A percentile compares a stretch with the other conserved stretches of the same genome.
Conservation (phyloP, 2,797 vertebrate species). For the Synanceia verrucosa region DNA sequence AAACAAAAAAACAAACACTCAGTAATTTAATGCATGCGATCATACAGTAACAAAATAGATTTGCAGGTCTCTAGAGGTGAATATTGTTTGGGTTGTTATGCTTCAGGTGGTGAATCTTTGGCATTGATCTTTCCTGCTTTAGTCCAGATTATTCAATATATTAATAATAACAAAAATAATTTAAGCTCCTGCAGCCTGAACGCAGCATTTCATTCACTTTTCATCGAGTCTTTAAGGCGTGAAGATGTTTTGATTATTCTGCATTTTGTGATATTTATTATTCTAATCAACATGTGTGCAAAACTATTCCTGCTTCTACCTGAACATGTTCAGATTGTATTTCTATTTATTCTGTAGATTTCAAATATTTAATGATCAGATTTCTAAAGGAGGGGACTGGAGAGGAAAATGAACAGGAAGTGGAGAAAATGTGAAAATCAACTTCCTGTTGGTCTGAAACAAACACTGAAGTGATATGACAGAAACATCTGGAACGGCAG, state of each 20-base stretch:
- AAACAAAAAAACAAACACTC: too few relatives aligned
- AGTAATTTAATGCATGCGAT: too few relatives aligned
- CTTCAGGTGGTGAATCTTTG: conserved; percentile 24
- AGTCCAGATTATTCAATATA: too few relatives aligned
- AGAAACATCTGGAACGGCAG: conserved; percentile 42
- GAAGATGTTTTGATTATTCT: not conserved
- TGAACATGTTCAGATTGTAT: conserved; percentile 1
- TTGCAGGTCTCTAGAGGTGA: too few relatives aligned
- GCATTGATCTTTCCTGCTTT: not conserved
- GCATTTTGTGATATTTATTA: conserved; percentile 1
- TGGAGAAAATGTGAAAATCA: not conserved
- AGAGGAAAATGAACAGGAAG: not conserved
- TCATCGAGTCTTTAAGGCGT: not conserved
- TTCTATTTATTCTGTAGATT: not conserved
- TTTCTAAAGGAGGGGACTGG: not conserved
- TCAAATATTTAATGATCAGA: not conserved
- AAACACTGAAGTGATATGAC: not conserved
- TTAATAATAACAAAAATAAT: not conserved
- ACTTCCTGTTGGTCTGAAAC: not conserved
- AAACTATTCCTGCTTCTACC: conserved; percentile 32
- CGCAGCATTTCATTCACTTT: not conserved
- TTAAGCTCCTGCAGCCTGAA: not conserved
- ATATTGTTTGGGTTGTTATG: too few relatives aligned
- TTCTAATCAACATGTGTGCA: conserved; percentile 24
- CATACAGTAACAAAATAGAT: too few relatives aligned